phyloP scores from a whole-genome alignment of 2,797 vertebrate species.

The Sebastes umbrosus region DNA sequence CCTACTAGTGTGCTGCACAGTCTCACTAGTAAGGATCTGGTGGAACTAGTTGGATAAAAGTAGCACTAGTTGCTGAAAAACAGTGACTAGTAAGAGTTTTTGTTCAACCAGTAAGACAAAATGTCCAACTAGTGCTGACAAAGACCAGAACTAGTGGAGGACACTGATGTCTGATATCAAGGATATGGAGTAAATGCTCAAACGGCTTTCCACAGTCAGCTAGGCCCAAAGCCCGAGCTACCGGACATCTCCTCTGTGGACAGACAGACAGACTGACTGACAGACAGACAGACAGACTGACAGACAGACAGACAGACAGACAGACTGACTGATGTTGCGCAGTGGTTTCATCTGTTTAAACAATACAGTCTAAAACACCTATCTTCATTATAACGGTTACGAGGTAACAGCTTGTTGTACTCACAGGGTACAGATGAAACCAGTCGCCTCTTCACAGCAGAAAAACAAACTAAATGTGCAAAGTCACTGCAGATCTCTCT shows the following conservation, averaged over 20 bases:
- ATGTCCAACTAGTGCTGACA: no score
- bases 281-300: no score
- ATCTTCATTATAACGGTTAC: not conserved
- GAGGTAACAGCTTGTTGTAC: constrained; percentile 27
- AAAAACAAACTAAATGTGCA: constrained; percentile 10
- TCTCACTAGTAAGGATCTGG: fast-evolving
- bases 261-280: not conserved
- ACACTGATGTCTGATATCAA: no score
- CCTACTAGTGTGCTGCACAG: no score
- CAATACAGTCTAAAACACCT: not conserved
- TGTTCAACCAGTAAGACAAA: no score
- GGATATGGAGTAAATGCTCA: no score
- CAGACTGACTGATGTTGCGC: not conserved
- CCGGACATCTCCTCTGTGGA: no score
- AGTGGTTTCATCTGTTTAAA: not conserved
- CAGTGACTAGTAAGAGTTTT: no score
- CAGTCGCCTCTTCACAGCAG: constrained; percentile 44
- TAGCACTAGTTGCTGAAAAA: no score
- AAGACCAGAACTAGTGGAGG: no score
- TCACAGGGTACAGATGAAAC: constrained; percentile 63
- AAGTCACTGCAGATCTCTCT: constrained; percentile 41
- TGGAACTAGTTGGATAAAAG: no score
- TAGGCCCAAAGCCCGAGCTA: constrained; percentile 51
- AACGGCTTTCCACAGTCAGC: not conserved
- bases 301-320: no score